Conservation (phyloP, 1,140 invertebrate species). For the Aphidius ervi region DNA sequence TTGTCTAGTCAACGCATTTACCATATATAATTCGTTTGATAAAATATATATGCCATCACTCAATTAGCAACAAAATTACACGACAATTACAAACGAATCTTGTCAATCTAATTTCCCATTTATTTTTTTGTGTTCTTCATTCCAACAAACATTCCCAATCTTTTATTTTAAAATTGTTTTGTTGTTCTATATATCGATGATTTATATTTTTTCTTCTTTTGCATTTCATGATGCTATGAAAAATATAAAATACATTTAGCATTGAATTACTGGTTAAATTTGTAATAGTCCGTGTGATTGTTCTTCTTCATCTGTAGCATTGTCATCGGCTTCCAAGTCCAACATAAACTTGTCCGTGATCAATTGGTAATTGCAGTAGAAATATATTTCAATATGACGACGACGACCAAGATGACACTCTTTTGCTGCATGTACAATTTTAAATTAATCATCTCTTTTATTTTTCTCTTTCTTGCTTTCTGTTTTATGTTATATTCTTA, state of each 20-base stretch:
- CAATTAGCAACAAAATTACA: conserved; percentile 1
- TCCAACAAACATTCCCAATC: too few species aligned
- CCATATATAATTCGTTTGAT: too few species aligned
- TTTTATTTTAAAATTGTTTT: too few species aligned
- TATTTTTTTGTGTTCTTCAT: conserved; percentile 12
- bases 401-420: conserved; percentile 31
- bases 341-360: conserved; percentile 29
- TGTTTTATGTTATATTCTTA: background rate
- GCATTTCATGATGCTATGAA: too few species aligned
- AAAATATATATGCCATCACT: conserved; percentile 19
- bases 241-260: conserved; percentile 13
- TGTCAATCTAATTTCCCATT: conserved; percentile 15
- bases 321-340: conserved; percentile 24
- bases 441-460: background rate
- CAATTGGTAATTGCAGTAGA: conserved; percentile 41
- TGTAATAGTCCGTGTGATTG: conserved; percentile 36
- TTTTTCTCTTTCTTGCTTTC: background rate
- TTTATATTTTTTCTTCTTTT: too few species aligned
- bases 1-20: too few species aligned
- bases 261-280: conserved; percentile 35
- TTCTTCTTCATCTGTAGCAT: conserved; percentile 19
- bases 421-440: conserved; percentile 6
- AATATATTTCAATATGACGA: conserved; percentile 8
- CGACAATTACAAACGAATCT: background rate
- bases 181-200: too few species aligned